Conservation (phyloP, 2,797 vertebrate species). For the Heterohyrax brucei region DNA sequence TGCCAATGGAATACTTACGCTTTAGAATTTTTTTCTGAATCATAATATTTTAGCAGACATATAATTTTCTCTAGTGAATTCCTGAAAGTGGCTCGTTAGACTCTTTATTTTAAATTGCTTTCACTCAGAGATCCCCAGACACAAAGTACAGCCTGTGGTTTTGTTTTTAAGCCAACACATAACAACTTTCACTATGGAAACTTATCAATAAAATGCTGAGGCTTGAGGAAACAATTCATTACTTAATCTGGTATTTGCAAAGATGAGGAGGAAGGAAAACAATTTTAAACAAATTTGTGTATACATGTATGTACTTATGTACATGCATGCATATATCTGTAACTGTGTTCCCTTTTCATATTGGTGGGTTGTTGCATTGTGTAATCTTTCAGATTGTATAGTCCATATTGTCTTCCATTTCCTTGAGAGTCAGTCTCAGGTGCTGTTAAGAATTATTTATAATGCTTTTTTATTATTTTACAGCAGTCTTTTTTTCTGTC, state of each 20-base stretch:
- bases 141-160: not conserved
- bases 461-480: not conserved
- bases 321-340: not conserved
- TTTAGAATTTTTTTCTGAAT: slow-evolving; percentile 40
- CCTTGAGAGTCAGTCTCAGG: not conserved
- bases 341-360: slow-evolving; percentile 25
- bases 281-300: not conserved
- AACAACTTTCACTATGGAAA: slow-evolving; percentile 44
- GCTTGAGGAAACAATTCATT: not conserved
- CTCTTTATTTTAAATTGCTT: slow-evolving; percentile 71
- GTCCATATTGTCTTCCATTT: slow-evolving; percentile 26
- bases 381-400: not conserved
- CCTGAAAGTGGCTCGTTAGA: not conserved
- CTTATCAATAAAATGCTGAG: slow-evolving; percentile 18
- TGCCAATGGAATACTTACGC: not conserved
- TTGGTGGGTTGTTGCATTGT: not conserved
- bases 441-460: slow-evolving; percentile 49
- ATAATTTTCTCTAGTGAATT: slow-evolving; percentile 48
- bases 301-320: not conserved
- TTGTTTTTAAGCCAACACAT: slow-evolving; percentile 50
- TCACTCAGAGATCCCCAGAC: slow-evolving; percentile 52
- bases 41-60: slow-evolving; percentile 62
- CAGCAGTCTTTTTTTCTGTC: not conserved
- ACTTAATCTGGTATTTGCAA: slow-evolving; percentile 51
- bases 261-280: not conserved